Percentiles rank a stretch among this genome's conserved stretches.
Evolutionary conservation across 2,113 vertebrate genomes (phyloP).

Genomic region (Aplodontia rufa): DNA sequence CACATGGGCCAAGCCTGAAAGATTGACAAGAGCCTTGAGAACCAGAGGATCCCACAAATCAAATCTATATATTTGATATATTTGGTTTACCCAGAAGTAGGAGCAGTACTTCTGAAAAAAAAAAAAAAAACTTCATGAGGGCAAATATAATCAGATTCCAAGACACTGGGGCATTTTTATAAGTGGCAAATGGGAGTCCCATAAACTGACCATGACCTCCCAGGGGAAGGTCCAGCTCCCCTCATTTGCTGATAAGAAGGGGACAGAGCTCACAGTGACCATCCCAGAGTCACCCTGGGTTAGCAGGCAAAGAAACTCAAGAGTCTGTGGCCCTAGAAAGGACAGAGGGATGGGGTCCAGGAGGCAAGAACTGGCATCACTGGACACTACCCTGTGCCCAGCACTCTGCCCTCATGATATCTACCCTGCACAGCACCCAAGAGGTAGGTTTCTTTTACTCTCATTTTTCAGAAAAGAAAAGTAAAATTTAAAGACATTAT

Average conservation of each 20-base stretch:
- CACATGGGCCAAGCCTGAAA: background rate
- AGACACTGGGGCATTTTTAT: background rate
- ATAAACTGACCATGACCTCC: background rate
- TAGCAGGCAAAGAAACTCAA: rapidly evolving
- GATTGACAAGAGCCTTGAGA: background rate
- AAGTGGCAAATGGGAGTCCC: background rate
- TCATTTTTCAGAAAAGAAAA: background rate
- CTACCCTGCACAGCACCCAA: no score
- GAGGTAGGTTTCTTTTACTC: background rate
- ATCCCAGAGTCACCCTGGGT: background rate
- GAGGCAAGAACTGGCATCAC: background rate
- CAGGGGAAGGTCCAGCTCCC: background rate
- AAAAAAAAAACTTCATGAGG: background rate
- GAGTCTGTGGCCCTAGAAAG: background rate
- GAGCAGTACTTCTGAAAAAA: background rate
- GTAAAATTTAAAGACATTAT: background rate
- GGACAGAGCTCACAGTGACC: no score
- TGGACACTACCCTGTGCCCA: background rate
- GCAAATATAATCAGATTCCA: background rate
- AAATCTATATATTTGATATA: background rate
- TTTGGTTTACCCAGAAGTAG: background rate
- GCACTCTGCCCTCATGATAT: background rate
- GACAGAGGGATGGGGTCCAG: background rate
- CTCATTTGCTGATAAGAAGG: background rate
- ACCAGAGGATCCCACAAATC: background rate